Evolutionary conservation across 2,888 invertebrate species (phyloP).

Genomic region (Cerastoderma edule): DNA sequence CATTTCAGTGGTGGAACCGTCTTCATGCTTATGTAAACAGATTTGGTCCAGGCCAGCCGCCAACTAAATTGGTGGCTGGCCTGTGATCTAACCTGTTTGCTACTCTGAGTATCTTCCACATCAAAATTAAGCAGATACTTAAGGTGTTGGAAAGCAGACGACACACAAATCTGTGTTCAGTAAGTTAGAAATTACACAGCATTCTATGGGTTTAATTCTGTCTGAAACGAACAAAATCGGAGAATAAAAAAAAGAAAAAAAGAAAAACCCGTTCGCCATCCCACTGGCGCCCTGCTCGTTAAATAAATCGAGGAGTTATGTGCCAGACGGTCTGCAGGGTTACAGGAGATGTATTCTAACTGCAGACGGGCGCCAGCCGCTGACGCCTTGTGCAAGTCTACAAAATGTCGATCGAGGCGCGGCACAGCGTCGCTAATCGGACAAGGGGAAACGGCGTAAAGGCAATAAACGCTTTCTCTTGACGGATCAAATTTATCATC

Average conservation of each 20-base stretch:
- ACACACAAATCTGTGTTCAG: too few relatives aligned
- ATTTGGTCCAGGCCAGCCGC: too few relatives aligned
- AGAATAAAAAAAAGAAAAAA: too few relatives aligned
- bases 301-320: conserved; percentile 54
- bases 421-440: conserved; percentile 15
- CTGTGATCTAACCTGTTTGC: too few relatives aligned
- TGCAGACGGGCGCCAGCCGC: conserved; percentile 23
- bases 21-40: too few relatives aligned
- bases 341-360: conserved; percentile 35
- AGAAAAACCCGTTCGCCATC: conserved; percentile 11
- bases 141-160: too few relatives aligned
- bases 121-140: too few relatives aligned
- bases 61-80: too few relatives aligned
- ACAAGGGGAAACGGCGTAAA: conserved; percentile 3
- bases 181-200: too few relatives aligned
- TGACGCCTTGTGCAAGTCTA: conserved; percentile 33
- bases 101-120: too few relatives aligned
- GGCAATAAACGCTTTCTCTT: conserved; percentile 14
- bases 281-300: conserved; percentile 44
- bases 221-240: conserved; percentile 22
- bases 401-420: conserved; percentile 24
- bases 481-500: conserved; percentile 11
- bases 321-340: conserved; percentile 31
- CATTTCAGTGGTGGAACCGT: too few relatives aligned
- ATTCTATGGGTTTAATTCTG: too few relatives aligned